Conservation (phyloP, 2,113 vertebrate genomes). For the Notarius quadriscutis region DNA sequence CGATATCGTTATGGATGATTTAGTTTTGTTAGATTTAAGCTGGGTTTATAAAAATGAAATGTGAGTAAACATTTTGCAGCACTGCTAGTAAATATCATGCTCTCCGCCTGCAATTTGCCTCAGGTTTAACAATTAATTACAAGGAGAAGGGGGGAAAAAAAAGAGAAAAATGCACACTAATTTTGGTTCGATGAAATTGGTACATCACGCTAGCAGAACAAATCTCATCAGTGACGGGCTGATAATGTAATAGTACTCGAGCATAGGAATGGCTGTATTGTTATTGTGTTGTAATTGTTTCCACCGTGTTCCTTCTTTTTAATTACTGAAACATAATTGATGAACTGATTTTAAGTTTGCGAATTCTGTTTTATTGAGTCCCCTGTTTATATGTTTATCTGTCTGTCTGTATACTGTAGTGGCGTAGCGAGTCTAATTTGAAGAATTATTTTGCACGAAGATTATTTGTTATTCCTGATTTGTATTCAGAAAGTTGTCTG, state of each 20-base stretch:
- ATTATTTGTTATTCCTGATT: not conserved
- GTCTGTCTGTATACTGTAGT: not conserved
- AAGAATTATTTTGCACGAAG: not conserved
- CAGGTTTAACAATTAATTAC: slow-evolving; percentile 8
- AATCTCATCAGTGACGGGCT: not conserved
- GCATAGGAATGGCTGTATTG: not conserved
- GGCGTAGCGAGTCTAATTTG: not conserved
- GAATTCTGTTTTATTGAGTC: not conserved
- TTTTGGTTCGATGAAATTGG: not conserved
- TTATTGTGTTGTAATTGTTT: not conserved
- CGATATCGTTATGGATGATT: slow-evolving; percentile 2
- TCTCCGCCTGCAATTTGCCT: not conserved
- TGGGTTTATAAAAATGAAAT: not conserved
- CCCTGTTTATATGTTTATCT: not conserved
- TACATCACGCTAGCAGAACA: not conserved
- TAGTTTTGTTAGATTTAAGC: slow-evolving; percentile 6
- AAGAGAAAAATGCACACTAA: not conserved
- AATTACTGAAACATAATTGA: not conserved
- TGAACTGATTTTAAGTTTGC: not conserved
- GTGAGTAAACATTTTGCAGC: slow-evolving; percentile 8
- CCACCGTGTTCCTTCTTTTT: not conserved
- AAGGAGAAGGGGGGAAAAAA: no score
- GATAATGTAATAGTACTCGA: not conserved
- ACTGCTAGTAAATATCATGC: not conserved
- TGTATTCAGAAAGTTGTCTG: not conserved